phyloP scores from a whole-genome alignment of 2,797 vertebrate genomes.

The Malurus splendens region DNA sequence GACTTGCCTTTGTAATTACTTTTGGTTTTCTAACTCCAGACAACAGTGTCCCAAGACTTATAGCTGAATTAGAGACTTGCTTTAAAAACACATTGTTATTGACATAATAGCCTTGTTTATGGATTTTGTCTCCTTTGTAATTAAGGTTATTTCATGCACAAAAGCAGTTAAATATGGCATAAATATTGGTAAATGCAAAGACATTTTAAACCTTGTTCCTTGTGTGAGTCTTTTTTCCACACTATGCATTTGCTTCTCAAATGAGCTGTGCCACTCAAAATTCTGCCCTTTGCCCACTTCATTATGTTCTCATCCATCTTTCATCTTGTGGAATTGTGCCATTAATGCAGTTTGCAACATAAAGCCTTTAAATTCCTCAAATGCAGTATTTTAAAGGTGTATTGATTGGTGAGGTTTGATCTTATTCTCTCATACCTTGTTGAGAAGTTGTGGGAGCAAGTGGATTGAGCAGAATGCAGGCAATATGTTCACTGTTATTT shows the following conservation, averaged over 20 bases:
- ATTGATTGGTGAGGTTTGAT: neutral
- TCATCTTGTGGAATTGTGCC: neutral
- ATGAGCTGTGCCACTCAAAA: neutral
- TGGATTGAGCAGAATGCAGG: neutral
- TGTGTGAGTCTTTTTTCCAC: neutral
- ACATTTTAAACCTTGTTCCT: neutral
- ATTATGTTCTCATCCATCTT: neutral
- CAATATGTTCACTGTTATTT: slow-evolving; percentile 21
- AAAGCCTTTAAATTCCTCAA: neutral
- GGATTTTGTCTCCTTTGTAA: slow-evolving; percentile 31
- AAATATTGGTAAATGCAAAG: slow-evolving; percentile 17
- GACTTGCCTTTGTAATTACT: slow-evolving; percentile 57
- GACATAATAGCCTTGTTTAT: slow-evolving; percentile 36
- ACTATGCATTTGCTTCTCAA: neutral
- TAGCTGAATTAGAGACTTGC: slow-evolving; percentile 57
- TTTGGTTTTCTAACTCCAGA: slow-evolving; percentile 35
- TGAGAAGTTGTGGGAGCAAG: neutral
- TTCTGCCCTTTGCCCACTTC: neutral
- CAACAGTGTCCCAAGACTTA: neutral
- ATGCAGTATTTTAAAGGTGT: neutral
- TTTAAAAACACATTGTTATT: slow-evolving; percentile 43
- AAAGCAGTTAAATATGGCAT: slow-evolving; percentile 21
- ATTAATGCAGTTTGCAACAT: neutral
- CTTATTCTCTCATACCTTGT: neutral
- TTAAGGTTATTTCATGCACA: slow-evolving; percentile 30